A percentile compares a stretch with the other conserved stretches of the same genome.
phyloP scores from a whole-genome alignment of 1,140 invertebrate species.

The Panagrolaimus sp. region DNA sequence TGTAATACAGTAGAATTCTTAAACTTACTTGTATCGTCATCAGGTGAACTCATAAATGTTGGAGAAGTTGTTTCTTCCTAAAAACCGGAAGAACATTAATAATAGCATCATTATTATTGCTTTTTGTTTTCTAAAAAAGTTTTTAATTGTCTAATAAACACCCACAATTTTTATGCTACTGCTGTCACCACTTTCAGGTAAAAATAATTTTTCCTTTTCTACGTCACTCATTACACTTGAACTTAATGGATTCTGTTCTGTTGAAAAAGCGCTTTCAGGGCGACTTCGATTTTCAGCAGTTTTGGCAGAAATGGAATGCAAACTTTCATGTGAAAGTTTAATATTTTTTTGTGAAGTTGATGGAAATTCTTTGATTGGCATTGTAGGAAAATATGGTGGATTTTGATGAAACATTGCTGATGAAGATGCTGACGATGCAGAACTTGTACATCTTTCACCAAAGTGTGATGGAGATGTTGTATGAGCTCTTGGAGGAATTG shows the following conservation, averaged over 20 bases:
- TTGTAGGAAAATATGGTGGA: slow-evolving; percentile 2
- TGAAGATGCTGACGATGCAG: slow-evolving; percentile 11
- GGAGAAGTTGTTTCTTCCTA: slow-evolving; percentile 29
- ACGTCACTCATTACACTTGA: too few species aligned
- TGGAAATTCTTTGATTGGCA: background rate
- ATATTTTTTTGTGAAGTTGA: background rate
- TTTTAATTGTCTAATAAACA: too few species aligned
- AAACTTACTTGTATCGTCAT: slow-evolving; percentile 53
- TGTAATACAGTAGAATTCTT: background rate
- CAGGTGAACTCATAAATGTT: slow-evolving; percentile 53
- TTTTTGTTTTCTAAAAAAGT: too few species aligned
- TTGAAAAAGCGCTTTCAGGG: background rate
- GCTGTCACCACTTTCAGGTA: too few species aligned
- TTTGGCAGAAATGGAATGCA: background rate
- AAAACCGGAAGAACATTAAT: background rate
- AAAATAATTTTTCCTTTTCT: too few species aligned
- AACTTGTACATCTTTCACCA: background rate
- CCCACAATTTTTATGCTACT: too few species aligned
- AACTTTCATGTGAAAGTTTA: background rate
- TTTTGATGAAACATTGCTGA: slow-evolving; percentile 12
- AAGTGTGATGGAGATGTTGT: slow-evolving; percentile 16
- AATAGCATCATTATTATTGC: too few species aligned
- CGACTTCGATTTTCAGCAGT: slow-evolving; percentile 4
- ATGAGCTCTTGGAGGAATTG: slow-evolving; percentile 46
- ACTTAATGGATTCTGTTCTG: background rate